Evolutionary conservation across 2,888 invertebrate genomes (phyloP).

Genomic region (Saturnia pavonia): DNA sequence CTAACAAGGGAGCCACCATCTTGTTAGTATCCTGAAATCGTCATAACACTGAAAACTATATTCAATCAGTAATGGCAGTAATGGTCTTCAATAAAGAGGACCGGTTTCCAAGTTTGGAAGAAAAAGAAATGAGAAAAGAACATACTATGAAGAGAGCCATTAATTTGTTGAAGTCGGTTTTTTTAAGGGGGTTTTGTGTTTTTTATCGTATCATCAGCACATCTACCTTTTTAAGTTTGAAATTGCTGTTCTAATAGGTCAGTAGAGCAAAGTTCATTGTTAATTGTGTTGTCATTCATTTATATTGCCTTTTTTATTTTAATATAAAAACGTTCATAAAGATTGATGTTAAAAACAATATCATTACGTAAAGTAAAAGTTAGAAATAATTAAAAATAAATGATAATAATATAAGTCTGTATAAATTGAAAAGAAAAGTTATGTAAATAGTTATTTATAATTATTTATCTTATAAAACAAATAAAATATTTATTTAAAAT

Average conservation of each 20-base stretch:
- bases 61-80: too few species aligned
- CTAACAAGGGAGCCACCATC: too few species aligned
- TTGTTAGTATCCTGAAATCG: too few species aligned
- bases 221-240: background rate
- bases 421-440: conserved; percentile 10
- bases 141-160: too few species aligned
- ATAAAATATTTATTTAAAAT: conserved; percentile 10
- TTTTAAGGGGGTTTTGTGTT: too few species aligned
- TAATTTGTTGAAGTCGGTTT: too few species aligned
- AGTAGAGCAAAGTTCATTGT: background rate
- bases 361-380: background rate
- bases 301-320: background rate
- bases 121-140: too few species aligned
- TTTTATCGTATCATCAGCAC: background rate
- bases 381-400: background rate
- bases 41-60: too few species aligned
- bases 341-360: background rate
- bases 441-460: conserved; percentile 14
- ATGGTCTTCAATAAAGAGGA: too few species aligned
- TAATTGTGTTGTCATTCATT: background rate
- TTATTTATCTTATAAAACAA: conserved; percentile 8
- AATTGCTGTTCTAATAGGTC: background rate
- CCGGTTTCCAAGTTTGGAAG: too few species aligned
- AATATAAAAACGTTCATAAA: background rate
- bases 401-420: conserved; percentile 22